These are phyloP conservation scores for Drosophila greeni DNA, from an alignment of 2,888 invertebrate species.

Conservation along the genomic window DNA sequence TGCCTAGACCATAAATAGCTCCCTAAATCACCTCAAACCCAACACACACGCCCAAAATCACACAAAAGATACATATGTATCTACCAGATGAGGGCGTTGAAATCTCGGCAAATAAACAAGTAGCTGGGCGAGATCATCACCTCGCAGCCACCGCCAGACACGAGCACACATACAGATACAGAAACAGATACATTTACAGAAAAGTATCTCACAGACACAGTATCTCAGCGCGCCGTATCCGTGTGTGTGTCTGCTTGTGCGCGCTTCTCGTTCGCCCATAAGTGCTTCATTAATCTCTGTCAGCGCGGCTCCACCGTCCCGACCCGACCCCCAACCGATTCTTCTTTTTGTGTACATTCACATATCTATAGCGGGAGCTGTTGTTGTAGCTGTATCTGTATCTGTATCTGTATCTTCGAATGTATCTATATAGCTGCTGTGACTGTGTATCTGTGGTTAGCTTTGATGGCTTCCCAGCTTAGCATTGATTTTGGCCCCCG, in stretches of 20 bases:
- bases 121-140: conserved; percentile 30
- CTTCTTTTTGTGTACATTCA: conserved; percentile 4
- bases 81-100: conserved; percentile 56
- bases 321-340: neutral
- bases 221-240: conserved; percentile 18
- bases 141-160: conserved; percentile 35
- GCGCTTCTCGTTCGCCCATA: conserved; percentile 65
- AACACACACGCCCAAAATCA: conserved; percentile 23
- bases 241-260: conserved; percentile 37
- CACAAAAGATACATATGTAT: conserved; percentile 31
- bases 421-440: conserved; percentile 52
- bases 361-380: conserved; percentile 41
- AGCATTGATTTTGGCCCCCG: conserved; percentile 30
- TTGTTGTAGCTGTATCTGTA: conserved; percentile 20
- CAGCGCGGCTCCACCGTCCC: conserved; percentile 44
- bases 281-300: conserved; percentile 75
- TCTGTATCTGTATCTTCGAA: conserved; percentile 7
- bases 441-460: conserved; percentile 48
- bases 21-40: conserved; percentile 54
- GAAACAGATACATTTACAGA: neutral
- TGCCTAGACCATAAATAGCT: conserved; percentile 47
- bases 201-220: conserved; percentile 27
- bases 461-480: conserved; percentile 56
- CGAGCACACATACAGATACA: conserved; percentile 1
- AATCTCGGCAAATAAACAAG: conserved; percentile 57